Base-by-base conservation (phyloP, 2,797 vertebrate genomes). In the Cryptoprocta ferox region DNA sequence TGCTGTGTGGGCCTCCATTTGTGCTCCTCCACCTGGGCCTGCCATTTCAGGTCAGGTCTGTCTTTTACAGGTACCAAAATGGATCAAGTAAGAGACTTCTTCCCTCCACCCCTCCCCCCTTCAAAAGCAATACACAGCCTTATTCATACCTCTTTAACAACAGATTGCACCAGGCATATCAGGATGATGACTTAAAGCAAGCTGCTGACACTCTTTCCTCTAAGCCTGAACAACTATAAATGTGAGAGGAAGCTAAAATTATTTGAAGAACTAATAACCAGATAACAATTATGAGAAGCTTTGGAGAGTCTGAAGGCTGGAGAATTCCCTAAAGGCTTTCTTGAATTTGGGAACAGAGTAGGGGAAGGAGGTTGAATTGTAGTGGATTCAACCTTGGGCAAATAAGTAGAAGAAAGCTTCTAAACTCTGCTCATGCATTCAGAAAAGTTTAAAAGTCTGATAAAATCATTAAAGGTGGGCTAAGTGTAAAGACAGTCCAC, bases 401-500 rank as follows among this genome's bases (percentile, higher is more conserved):
- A 9, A 70, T 37, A 63, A 87, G 10, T 18, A 5, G 16, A 83
- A 26, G 15, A 71, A 89, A 90, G 42, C 19, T 76, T 82, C 80
- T 63, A 68, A 71, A 70, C 7, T 50, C 15, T 39, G 24, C 19
- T 59, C 18, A 79, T 61, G 37, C 14, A 71, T 71, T 96, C 8
- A 61, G 61, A 50, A 81, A 61, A 35, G 18, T 65, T 87, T 73
- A 83, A 95, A 91, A 87, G 0, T 12, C 39, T 76, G 82, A 82
- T 30, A 66, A 65, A 79, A 59, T 83, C 37, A 91, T 73, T 70
- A 45, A 79, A 86, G 8, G 68, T 56, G 48, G 26, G 14, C 68
- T 87, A 86, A 91, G 2, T 86, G 37, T 95, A 92, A 84, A 53
- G 28, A 70, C 14, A 71, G 16, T n/a, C 30, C 18, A 30, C 35